Conservation (phyloP, 2,113 vertebrate species). For the Nesogale talazaci region DNA sequence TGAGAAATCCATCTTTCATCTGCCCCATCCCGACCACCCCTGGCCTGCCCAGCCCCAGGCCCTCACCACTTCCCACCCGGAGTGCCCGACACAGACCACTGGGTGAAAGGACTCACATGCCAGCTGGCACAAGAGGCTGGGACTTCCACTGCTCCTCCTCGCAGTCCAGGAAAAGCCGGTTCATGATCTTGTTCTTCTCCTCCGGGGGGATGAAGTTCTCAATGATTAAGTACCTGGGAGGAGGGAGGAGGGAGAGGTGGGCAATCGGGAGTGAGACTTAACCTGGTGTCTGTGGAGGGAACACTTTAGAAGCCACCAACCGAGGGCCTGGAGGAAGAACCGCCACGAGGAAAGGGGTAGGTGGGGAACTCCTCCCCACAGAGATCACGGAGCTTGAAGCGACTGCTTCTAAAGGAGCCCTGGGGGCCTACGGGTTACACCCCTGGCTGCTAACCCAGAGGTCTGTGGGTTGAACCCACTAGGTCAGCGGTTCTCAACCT, state of each 20-base stretch:
- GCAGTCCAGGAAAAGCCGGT: slow-evolving; percentile 93
- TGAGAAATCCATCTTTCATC: neutral
- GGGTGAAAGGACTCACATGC: slow-evolving; percentile 86
- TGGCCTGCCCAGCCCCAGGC: neutral
- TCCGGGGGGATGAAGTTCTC: slow-evolving; percentile 98
- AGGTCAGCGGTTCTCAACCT: too few species aligned
- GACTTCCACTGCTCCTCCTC: slow-evolving; percentile 98
- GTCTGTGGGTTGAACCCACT: too few species aligned
- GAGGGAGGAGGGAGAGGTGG: neutral
- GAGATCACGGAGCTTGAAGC: neutral
- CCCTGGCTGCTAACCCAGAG: too few species aligned
- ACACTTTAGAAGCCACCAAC: neutral
- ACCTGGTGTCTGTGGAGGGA: rapidly evolving
- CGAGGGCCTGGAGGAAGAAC: neutral
- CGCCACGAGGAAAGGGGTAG: neutral
- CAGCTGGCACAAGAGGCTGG: slow-evolving; percentile 90
- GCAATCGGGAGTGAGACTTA: neutral
- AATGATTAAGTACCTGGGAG: slow-evolving; percentile 94
- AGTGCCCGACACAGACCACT: neutral
- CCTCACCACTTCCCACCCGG: neutral
- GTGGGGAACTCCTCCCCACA: neutral
- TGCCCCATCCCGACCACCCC: too few species aligned
- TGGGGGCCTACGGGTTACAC: too few species aligned
- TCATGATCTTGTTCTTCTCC: slow-evolving; percentile 98
- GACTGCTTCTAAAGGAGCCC: neutral